These are phyloP conservation scores for Euspilapteryx auroguttella DNA, from an alignment of 2,888 invertebrate species.

Conservation along the genomic window DNA sequence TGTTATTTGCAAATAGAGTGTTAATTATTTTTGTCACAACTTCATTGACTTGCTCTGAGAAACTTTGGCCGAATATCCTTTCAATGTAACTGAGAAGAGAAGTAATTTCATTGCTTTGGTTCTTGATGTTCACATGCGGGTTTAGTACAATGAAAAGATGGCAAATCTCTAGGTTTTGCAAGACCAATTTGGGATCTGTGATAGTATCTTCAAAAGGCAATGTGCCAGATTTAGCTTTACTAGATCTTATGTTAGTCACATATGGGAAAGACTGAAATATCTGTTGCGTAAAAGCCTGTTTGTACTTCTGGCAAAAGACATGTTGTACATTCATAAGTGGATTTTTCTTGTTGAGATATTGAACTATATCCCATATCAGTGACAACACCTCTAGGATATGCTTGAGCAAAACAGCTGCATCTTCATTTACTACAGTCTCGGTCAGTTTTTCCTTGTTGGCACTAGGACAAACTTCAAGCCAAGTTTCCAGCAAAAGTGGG, in stretches of 20 bases:
- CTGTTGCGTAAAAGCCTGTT: constrained; percentile 52
- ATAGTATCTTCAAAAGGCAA: constrained; percentile 24
- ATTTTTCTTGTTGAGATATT: constrained; percentile 25
- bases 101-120: constrained; percentile 26
- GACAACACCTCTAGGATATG: constrained; percentile 65
- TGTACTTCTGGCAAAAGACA: constrained; percentile 57
- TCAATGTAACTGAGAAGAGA: constrained; percentile 52
- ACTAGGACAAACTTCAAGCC: constrained; percentile 76
- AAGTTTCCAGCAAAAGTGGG: constrained; percentile 80
- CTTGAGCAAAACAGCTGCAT: constrained; percentile 66
- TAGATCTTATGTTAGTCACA: constrained; percentile 37
- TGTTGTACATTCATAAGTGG: constrained; percentile 35
- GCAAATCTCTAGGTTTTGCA: constrained; percentile 37
- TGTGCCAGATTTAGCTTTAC: constrained; percentile 14
- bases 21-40: constrained; percentile 27
- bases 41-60: constrained; percentile 19
- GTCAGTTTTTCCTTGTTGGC: constrained; percentile 28
- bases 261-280: constrained; percentile 64
- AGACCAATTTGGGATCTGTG: constrained; percentile 32
- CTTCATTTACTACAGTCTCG: constrained; percentile 58
- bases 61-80: constrained; percentile 33
- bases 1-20: constrained; percentile 28
- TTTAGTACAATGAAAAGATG: constrained; percentile 48
- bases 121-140: constrained; percentile 32
- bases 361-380: constrained; percentile 53